Conservation (phyloP, 2,888 invertebrate species). For the Lampropteryx suffumata region DNA sequence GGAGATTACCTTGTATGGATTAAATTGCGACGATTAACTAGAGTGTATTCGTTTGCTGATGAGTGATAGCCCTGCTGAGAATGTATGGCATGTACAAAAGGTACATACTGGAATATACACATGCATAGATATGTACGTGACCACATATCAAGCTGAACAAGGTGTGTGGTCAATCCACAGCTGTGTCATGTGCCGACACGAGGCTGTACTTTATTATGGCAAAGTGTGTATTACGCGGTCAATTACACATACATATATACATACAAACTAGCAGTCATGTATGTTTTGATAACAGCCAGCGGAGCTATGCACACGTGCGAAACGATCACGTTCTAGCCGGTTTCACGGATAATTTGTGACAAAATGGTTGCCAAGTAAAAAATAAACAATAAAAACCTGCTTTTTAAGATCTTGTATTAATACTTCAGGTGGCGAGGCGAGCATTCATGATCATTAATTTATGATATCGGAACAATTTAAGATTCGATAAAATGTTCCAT, state of each 20-base stretch:
- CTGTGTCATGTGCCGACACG: slow-evolving; percentile 39
- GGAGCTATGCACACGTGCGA: slow-evolving; percentile 29
- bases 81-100: neutral
- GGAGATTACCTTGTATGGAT: slow-evolving; percentile 33
- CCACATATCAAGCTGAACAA: slow-evolving; percentile 50
- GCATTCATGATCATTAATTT: neutral
- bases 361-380: slow-evolving; percentile 30
- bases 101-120: slow-evolving; percentile 22
- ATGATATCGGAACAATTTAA: neutral
- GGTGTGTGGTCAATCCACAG: slow-evolving; percentile 64
- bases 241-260: slow-evolving; percentile 20
- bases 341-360: slow-evolving; percentile 34
- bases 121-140: slow-evolving; percentile 34
- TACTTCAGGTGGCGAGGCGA: neutral
- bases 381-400: slow-evolving; percentile 5
- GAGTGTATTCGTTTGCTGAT: slow-evolving; percentile 27
- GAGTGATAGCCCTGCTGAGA: slow-evolving; percentile 40
- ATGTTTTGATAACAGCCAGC: slow-evolving; percentile 29
- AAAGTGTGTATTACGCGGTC: slow-evolving; percentile 14
- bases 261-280: slow-evolving; percentile 20
- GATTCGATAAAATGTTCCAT: slow-evolving; percentile 9
- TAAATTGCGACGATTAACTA: slow-evolving; percentile 30
- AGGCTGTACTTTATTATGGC: slow-evolving; percentile 27
- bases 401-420: neutral
- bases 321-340: slow-evolving; percentile 32